Base-by-base conservation (phyloP, 2,797 vertebrate species). In the Austrolebias charrua region DNA sequence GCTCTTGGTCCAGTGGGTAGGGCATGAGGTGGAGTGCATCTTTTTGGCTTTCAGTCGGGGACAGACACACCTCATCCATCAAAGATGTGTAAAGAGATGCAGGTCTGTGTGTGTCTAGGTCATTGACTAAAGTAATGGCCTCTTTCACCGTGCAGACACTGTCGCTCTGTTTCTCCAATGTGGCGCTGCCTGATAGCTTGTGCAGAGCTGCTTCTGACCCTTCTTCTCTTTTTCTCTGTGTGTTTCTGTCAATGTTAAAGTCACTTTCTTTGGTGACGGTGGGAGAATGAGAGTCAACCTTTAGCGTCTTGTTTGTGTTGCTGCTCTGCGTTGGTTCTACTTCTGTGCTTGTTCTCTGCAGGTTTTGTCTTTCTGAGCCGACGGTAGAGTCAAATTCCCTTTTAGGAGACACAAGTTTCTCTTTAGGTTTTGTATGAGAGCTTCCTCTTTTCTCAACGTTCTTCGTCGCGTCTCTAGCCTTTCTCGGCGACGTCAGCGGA, bases 41-140 rank as follows among this genome's bases (percentile, higher is more conserved):
- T 74, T 94, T 94, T 4, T 81, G 69, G 51, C 80, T 79, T 64
- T 91, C 89, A 1, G 84, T 82, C 40, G 82, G 90, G 81, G 91
- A 89, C 29, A 94, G 85, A 71, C 87, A 94, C 40, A 93, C 18
- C 19, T 91, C 82, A 16, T 90, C 84, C 64, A 93, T 78, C 33
- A 89, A 84, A 0, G 90, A 84, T 24, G 89, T 60, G 73, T 87
- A 92, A 42, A 89, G 55, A 31, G 84, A 66, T 16, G 81, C 67
- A 3, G 91, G 60, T 63, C 93, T 92, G 74, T 86, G 82, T 18
- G 92, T 52, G 76, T 92, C 92, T 11, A 94, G 76, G 58, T 86
- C 86, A 69, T 79, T 82, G 10, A 81, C 78, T 6, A 90, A 91
- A 73, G 81, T 78, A 0, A 92, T 82, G 50, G 88, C 80, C 43